Evolutionary conservation across 2,797 vertebrate genomes (phyloP).

Genomic region (Hypotaenidia okinawae): DNA sequence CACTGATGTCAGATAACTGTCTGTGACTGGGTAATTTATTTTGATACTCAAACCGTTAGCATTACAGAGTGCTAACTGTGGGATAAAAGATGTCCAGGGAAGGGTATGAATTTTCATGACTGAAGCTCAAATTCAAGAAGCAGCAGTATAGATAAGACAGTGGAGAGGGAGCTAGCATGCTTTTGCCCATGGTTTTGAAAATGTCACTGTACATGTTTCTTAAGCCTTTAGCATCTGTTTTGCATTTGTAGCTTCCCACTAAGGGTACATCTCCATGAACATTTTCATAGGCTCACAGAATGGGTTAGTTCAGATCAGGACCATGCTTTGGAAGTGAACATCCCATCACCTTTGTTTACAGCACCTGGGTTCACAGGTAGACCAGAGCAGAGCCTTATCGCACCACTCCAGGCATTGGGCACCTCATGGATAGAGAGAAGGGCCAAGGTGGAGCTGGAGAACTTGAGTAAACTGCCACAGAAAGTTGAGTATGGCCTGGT

Average conservation of each 20-base stretch:
- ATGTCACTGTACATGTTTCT: background rate
- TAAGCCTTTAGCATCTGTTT: background rate
- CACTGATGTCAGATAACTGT: background rate
- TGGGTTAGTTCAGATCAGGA: background rate
- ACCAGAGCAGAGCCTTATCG: background rate
- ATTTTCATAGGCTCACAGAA: background rate
- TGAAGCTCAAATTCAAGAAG: slow-evolving; percentile 37
- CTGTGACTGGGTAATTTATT: background rate
- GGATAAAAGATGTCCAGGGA: background rate
- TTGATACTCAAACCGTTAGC: background rate
- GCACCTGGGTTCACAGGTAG: background rate
- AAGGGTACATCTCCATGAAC: background rate
- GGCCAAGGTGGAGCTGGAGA: background rate
- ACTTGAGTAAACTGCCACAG: background rate
- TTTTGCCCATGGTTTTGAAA: background rate
- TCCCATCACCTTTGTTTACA: background rate
- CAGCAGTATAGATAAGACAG: background rate
- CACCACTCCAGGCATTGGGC: background rate
- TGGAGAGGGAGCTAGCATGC: background rate
- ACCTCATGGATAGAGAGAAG: background rate
- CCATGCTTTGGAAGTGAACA: fast-evolving
- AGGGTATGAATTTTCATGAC: background rate
- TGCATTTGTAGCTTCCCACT: background rate
- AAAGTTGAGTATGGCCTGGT: fast-evolving
- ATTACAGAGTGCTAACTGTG: background rate